Evolutionary conservation across 2,797 vertebrate species (phyloP).

Genomic region (Bradypodion ventrale): DNA sequence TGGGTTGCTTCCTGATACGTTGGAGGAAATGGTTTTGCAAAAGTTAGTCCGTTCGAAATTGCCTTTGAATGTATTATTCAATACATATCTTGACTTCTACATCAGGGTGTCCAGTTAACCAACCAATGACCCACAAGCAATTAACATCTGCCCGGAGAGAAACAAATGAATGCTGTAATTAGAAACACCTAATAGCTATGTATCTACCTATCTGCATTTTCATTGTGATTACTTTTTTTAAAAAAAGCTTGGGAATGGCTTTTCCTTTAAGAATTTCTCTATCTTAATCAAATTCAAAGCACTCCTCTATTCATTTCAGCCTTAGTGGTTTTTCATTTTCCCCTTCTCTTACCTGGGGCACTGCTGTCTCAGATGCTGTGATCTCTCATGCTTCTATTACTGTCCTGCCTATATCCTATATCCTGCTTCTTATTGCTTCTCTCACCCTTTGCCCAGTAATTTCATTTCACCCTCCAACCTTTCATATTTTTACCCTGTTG

Average conservation of each 20-base stretch:
- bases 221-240: neutral
- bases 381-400: conserved; percentile 34
- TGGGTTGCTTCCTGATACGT: neutral
- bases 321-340: neutral
- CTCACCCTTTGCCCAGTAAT: conserved; percentile 13
- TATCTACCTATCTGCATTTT: neutral
- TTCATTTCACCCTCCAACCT: neutral
- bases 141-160: neutral
- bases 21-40: neutral
- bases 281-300: conserved; percentile 23
- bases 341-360: conserved; percentile 30
- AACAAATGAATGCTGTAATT: neutral
- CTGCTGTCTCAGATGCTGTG: conserved; percentile 18
- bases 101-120: neutral
- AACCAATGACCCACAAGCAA: neutral
- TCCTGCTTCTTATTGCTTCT: conserved; percentile 24
- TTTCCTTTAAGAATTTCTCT: neutral
- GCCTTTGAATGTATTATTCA: neutral
- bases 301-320: conserved; percentile 1
- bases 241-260: neutral
- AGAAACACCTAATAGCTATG: neutral
- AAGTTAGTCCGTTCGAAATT: neutral
- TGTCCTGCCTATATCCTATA: conserved; percentile 22
- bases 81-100: neutral
- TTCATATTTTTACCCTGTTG: conserved; percentile 15